Evolutionary conservation across 1,140 invertebrate genomes (phyloP).

Genomic region (Oedothorax gibbosus): DNA sequence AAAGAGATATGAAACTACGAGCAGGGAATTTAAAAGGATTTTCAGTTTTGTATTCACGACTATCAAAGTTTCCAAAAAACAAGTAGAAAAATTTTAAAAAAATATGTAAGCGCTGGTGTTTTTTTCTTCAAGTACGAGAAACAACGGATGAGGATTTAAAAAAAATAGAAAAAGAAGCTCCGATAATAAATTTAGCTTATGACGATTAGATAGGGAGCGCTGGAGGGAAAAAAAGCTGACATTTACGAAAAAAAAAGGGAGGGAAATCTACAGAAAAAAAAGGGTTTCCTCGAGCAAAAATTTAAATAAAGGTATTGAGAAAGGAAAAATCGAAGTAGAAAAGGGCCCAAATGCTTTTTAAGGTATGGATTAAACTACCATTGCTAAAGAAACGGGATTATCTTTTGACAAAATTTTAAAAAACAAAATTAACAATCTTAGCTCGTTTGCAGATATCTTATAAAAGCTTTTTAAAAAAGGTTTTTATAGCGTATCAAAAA

Average conservation of each 20-base stretch:
- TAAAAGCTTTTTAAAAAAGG: constrained; percentile 5
- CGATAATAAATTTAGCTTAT: constrained; percentile 13
- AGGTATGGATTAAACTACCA: constrained; percentile 31
- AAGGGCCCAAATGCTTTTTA: constrained; percentile 7
- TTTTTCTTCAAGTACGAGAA: constrained; percentile 29
- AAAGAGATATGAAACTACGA: not conserved
- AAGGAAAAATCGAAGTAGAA: not conserved
- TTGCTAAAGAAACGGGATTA: constrained; percentile 32
- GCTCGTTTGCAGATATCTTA: constrained; percentile 13
- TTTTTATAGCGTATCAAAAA: not conserved
- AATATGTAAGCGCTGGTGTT: not conserved
- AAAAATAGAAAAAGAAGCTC: not conserved
- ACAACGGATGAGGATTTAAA: not conserved
- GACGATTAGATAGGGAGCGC: not conserved
- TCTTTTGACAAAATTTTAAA: too few species aligned
- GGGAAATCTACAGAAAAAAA: constrained; percentile 8
- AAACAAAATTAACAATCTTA: not conserved
- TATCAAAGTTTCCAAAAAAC: constrained; percentile 12
- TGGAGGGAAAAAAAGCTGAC: not conserved
- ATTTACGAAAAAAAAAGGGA: not conserved
- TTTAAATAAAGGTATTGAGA: not conserved
- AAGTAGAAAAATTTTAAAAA: constrained; percentile 1
- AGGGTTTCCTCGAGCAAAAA: not conserved
- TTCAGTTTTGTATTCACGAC: constrained; percentile 10
- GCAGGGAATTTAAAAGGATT: constrained; percentile 16